Base-by-base conservation (phyloP, 64 coral and sea anemone species). In the Montipora cactus region DNA sequence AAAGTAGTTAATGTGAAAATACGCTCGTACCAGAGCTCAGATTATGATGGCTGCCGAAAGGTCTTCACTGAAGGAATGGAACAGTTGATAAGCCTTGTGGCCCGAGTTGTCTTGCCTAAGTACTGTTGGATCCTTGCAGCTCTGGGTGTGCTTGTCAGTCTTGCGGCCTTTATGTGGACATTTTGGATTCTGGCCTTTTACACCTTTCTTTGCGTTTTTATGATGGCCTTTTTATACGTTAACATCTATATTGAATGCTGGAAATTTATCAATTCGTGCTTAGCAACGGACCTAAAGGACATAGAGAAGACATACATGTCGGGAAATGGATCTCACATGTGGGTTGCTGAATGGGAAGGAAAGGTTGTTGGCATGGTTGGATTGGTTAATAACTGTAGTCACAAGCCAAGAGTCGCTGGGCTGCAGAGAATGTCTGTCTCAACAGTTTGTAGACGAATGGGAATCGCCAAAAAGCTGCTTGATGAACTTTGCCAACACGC, bases 391-490 rank as follows among this genome's bases (percentile, higher is more conserved):
- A 74, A 81, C 22, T 37, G 37, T 37, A 64, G 81, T 46, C 84
- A 83, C 21, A 91, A 91, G 14, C 92, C 76, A 23, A 93, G 95
- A 48, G 80, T 87, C 4, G 93, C 45, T 67, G 93, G 92, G 23
- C 68, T 97, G 12, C 89, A 92, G n/a, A 87, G 95, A 73, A 97
- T 97, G 95, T 92, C 93, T 10, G 95, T 97, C 2, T 88, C 93
- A 47, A 52, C 16, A 3, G 58, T 64, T 5, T 84, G 87, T 18
- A 61, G 84, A 73, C 15, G 89, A 68, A 97, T 76, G 78, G 95
- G 95, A 47, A 92, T 97, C 59, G 95, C 92, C 47, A 89, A 59
- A 46, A 79, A 78, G 45, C 79, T 97, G 14, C 47, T 94, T 13
- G 44, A 84, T 11, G 59, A 94, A 70, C 77, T 95, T 1, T 55